These are phyloP conservation scores for Fopius arisanus DNA, from an alignment of 1,140 invertebrate genomes.

Conservation along the genomic window DNA sequence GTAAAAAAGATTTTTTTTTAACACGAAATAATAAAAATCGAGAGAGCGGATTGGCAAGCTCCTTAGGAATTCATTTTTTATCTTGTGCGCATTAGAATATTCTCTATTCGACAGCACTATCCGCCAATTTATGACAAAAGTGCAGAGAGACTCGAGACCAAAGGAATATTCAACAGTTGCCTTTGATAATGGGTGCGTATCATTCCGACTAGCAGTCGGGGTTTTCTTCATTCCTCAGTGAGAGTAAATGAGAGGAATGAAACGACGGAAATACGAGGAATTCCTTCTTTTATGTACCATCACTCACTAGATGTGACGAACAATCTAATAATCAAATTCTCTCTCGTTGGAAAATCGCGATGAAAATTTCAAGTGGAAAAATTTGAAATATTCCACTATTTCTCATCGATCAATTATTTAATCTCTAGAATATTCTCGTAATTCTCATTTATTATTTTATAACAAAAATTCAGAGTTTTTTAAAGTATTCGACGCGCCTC, in stretches of 20 bases:
- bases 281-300: neutral
- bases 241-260: constrained; percentile 9
- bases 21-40: too few species aligned
- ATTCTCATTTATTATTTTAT: too few species aligned
- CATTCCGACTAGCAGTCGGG: neutral
- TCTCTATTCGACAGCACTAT: neutral
- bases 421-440: too few species aligned
- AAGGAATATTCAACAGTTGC: constrained; percentile 23
- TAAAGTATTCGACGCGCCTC: too few species aligned
- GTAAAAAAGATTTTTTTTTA: too few species aligned
- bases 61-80: neutral
- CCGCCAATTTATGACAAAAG: constrained; percentile 6
- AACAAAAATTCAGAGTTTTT: too few species aligned
- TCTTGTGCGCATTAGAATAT: neutral
- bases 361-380: too few species aligned
- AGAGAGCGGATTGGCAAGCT: too few species aligned
- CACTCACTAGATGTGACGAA: neutral
- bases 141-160: neutral
- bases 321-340: neutral
- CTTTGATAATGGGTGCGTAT: neutral
- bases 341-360: too few species aligned
- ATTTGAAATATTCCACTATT: too few species aligned
- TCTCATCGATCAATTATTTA: too few species aligned
- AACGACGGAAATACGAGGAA: neutral
- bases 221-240: neutral